phyloP scores from a whole-genome alignment of 2,888 invertebrate genomes.

The Stomorhina lunata region DNA sequence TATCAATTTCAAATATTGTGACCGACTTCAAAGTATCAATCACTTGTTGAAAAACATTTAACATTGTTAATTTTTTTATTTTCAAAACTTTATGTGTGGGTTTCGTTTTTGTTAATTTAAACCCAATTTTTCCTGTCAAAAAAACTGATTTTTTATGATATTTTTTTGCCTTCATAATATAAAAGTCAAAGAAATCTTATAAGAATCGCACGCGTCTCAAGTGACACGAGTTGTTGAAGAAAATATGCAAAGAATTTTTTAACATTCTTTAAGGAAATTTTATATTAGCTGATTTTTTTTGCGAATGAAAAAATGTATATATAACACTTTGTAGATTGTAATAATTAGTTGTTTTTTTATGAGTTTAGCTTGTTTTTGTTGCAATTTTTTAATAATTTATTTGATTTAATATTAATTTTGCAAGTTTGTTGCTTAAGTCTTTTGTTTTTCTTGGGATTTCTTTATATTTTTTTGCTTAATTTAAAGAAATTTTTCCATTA shows the following conservation, averaged over 20 bases:
- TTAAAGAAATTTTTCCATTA: neutral
- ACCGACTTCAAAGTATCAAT: slow-evolving; percentile 64
- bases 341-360: slow-evolving; percentile 36
- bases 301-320: slow-evolving; percentile 17
- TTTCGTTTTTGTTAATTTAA: neutral
- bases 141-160: neutral
- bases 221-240: slow-evolving; percentile 74
- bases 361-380: neutral
- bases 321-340: slow-evolving; percentile 52
- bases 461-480: slow-evolving; percentile 12
- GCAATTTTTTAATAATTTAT: neutral
- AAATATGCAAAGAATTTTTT: slow-evolving; percentile 34
- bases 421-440: slow-evolving; percentile 74
- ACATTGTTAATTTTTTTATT: neutral
- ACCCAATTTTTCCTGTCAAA: neutral
- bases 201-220: slow-evolving; percentile 78
- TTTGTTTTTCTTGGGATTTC: slow-evolving; percentile 60
- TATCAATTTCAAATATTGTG: slow-evolving; percentile 62
- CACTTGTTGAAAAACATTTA: slow-evolving; percentile 47
- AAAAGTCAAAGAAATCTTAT: slow-evolving; percentile 54
- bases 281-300: neutral
- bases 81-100: neutral
- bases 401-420: neutral
- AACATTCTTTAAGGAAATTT: slow-evolving; percentile 24
- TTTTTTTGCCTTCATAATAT: neutral